Conservation (phyloP, 2,113 vertebrate species). For the Pithys albifrons region DNA sequence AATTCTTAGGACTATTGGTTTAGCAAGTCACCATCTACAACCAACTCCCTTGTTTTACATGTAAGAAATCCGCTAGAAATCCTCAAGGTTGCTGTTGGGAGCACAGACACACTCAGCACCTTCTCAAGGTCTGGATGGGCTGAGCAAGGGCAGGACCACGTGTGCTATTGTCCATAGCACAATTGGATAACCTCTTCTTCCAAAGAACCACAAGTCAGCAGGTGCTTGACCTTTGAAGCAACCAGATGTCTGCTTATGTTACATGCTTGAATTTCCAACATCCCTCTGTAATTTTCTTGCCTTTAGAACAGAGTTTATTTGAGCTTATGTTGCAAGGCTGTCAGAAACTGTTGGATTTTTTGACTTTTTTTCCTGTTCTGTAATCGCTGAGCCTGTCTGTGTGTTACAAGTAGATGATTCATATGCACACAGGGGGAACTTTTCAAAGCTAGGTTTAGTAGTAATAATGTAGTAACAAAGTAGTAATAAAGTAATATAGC, state of each 20-base stretch:
- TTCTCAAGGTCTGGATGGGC: neutral
- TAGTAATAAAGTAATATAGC: neutral
- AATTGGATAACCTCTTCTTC: neutral
- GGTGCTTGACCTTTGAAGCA: neutral
- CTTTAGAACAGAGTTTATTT: neutral
- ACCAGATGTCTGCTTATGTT: neutral
- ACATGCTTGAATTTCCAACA: neutral
- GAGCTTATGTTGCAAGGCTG: neutral
- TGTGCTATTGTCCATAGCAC: accelerated
- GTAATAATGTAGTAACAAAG: neutral
- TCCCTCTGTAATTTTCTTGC: neutral
- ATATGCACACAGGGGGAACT: accelerated
- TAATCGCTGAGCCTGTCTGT: neutral
- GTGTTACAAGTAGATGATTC: neutral
- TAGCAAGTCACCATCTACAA: neutral
- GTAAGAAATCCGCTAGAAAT: neutral
- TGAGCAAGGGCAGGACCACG: neutral
- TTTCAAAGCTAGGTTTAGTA: neutral
- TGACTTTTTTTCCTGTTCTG: neutral
- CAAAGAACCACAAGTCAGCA: accelerated
- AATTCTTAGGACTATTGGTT: neutral
- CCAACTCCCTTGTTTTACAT: accelerated
- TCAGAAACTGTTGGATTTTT: neutral
- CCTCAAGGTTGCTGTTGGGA: neutral
- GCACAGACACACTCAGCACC: neutral